These are phyloP conservation scores for Leptinotarsa haldemani DNA, from an alignment of 2,888 invertebrate species.

Conservation along the genomic window DNA sequence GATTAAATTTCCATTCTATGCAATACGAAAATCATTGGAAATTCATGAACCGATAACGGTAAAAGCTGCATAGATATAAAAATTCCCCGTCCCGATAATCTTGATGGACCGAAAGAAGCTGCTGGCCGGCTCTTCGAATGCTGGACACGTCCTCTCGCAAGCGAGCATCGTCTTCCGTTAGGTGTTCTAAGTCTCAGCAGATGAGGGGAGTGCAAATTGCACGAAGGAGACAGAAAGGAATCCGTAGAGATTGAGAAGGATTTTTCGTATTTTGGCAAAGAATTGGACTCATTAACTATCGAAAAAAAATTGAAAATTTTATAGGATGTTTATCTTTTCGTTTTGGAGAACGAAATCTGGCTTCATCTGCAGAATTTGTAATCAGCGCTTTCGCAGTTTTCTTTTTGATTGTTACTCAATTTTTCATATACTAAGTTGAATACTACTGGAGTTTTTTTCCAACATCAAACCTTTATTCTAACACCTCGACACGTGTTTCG, in stretches of 20 bases:
- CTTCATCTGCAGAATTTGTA: too few relatives aligned
- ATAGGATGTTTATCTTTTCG: too few relatives aligned
- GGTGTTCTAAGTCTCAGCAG: conserved; percentile 19
- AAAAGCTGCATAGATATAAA: conserved; percentile 32
- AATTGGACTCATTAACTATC: too few relatives aligned
- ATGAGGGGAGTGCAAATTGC: background rate
- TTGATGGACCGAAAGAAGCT: conserved; percentile 25
- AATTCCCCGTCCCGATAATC: conserved; percentile 22
- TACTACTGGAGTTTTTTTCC: too few relatives aligned
- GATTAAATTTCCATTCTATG: conserved; percentile 28
- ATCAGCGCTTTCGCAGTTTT: too few relatives aligned
- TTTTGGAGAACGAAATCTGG: too few relatives aligned
- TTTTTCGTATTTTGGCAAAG: too few relatives aligned
- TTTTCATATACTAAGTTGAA: too few relatives aligned
- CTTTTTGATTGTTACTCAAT: too few relatives aligned
- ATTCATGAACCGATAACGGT: conserved; percentile 40
- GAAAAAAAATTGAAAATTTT: too few relatives aligned
- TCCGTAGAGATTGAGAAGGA: background rate
- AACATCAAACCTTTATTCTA: too few relatives aligned
- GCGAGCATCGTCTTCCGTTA: conserved; percentile 31
- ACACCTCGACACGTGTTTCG: too few relatives aligned
- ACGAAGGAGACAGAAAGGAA: background rate
- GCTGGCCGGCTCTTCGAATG: conserved; percentile 26
- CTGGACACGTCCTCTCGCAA: conserved; percentile 31
- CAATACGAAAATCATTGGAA: conserved; percentile 34